Conservation (phyloP, 2,888 invertebrate species). For the Melinopterus prodromus region DNA sequence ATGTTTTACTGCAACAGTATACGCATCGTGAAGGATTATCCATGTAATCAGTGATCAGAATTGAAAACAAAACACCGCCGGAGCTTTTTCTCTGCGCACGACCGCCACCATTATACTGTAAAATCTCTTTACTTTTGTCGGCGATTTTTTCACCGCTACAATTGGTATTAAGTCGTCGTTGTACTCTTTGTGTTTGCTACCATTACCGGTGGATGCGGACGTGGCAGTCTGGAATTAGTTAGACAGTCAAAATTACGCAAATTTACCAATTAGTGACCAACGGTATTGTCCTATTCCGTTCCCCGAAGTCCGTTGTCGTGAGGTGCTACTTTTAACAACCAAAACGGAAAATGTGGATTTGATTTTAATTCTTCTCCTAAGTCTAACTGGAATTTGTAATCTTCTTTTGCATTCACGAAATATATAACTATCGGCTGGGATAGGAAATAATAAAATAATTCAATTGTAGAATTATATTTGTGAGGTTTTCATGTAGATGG, state of each 20-base stretch:
- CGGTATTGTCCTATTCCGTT: not conserved
- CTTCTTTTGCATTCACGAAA: not conserved
- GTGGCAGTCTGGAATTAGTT: not conserved
- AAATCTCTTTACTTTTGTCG: constrained; percentile 4
- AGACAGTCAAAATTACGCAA: not conserved
- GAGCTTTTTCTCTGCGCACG: not conserved
- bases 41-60: not conserved
- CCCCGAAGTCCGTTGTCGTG: not conserved
- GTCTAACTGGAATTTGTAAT: constrained; percentile 4
- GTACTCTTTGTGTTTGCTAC: not conserved
- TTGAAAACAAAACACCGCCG: not conserved
- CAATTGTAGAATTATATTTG: not conserved
- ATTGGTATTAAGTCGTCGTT: not conserved
- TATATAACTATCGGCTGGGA: not conserved
- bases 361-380: not conserved
- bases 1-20: not conserved
- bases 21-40: not conserved
- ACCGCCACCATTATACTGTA: constrained; percentile 4
- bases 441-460: not conserved
- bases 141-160: not conserved
- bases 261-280: not conserved
- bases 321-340: not conserved
- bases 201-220: not conserved
- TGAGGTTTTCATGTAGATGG: not conserved
- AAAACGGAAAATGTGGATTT: not conserved